These are phyloP conservation scores for Pelobates cultripes DNA, from an alignment of 2,797 vertebrate genomes.

Conservation along the genomic window DNA sequence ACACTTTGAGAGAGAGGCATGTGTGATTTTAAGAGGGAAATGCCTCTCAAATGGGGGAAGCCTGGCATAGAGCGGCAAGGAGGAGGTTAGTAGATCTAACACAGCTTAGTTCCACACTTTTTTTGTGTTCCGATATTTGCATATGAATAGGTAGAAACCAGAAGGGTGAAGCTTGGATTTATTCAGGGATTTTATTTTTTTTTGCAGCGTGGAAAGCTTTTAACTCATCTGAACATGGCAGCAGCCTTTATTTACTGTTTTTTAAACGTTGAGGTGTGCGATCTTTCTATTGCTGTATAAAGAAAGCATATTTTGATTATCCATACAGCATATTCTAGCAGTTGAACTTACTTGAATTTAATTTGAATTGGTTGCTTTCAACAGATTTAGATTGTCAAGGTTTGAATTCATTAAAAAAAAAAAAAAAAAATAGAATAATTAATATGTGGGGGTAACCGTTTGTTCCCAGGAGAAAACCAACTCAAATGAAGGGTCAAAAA, in stretches of 20 bases:
- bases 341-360: no score
- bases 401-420: no score
- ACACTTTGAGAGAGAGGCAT: constrained; percentile 27
- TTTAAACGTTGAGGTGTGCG: background rate
- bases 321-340: no score
- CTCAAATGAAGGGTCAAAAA: no score
- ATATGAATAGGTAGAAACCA: constrained; percentile 40
- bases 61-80: constrained; percentile 4
- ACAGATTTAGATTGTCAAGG: no score
- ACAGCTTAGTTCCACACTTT: constrained; percentile 18
- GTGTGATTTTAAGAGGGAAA: constrained; percentile 25
- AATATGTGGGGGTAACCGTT: no score
- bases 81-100: constrained; percentile 11
- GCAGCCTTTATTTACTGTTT: background rate
- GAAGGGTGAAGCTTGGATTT: constrained; percentile 36
- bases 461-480: no score
- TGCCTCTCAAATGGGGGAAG: background rate
- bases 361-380: no score
- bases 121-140: constrained; percentile 36
- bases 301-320: no score
- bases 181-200: constrained; percentile 6
- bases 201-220: constrained; percentile 29
- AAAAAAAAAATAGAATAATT: no score
- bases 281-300: background rate
- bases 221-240: constrained; percentile 1